These are phyloP conservation scores for Ictalurus furcatus DNA, from an alignment of 2,113 vertebrate genomes.

Conservation along the genomic window DNA sequence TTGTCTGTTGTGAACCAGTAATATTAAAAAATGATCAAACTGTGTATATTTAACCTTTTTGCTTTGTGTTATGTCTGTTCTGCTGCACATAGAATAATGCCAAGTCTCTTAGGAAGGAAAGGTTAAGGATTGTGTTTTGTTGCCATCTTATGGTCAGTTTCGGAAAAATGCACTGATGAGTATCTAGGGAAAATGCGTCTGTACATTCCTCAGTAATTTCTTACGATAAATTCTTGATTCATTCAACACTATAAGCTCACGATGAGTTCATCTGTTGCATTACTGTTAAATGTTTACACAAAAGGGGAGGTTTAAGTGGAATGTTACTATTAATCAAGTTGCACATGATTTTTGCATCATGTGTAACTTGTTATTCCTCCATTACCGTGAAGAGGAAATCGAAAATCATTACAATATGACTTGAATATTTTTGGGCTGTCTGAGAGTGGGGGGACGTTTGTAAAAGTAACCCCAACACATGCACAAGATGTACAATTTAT, in stretches of 20 bases:
- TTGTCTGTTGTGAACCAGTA: background rate
- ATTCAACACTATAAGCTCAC: background rate
- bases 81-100: background rate
- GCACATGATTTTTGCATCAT: background rate
- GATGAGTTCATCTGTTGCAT: background rate
- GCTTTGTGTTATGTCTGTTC: background rate
- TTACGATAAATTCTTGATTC: background rate
- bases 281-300: background rate
- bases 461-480: background rate
- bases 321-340: background rate
- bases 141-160: slow-evolving; percentile 8
- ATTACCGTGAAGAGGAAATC: background rate
- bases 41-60: background rate
- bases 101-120: background rate
- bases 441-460: background rate
- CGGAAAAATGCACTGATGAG: slow-evolving; percentile 13
- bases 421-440: background rate
- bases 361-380: background rate
- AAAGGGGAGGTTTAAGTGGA: background rate
- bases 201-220: slow-evolving; percentile 13
- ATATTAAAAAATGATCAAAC: background rate
- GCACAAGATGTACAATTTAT: background rate
- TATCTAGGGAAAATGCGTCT: background rate
- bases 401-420: background rate
- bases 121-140: background rate